phyloP scores from a whole-genome alignment of 2,797 vertebrate genomes.

The Catharus ustulatus region DNA sequence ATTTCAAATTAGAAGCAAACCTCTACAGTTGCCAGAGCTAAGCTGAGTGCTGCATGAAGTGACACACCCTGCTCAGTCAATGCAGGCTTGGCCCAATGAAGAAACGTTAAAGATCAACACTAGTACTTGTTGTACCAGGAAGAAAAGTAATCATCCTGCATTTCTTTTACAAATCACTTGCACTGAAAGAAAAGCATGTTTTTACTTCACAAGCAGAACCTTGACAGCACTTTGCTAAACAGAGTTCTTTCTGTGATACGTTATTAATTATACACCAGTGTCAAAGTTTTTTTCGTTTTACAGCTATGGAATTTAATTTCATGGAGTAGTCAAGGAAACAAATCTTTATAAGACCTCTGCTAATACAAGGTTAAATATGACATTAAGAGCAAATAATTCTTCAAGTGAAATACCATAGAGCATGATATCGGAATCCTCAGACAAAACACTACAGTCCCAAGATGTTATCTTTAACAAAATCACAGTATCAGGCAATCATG shows the following conservation, averaged over 20 bases:
- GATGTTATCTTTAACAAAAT: not conserved
- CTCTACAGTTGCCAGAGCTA: not conserved
- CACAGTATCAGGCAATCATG: not conserved
- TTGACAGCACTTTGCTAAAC: not conserved
- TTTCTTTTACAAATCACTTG: not conserved
- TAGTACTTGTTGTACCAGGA: not conserved
- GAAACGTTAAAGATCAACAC: not conserved
- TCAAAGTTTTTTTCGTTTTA: not conserved
- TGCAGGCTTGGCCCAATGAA: not conserved
- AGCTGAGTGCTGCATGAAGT: not conserved
- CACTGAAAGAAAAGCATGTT: not conserved
- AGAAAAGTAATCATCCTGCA: not conserved
- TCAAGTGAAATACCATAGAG: not conserved
- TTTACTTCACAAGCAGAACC: not conserved
- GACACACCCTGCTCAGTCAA: not conserved
- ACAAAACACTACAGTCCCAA: not conserved
- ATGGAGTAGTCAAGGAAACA: constrained; percentile 33
- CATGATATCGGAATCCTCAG: not conserved
- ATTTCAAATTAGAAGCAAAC: not conserved
- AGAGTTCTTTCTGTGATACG: not conserved
- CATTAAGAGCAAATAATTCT: constrained; percentile 7
- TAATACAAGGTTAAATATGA: not conserved
- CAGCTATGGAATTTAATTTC: constrained; percentile 4
- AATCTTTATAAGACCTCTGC: constrained; percentile 25
- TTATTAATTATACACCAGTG: constrained; percentile 24